Evolutionary conservation across 2,797 vertebrate species (phyloP), one percentile per base, ranked within the genome.

Genomic region (Danio kyathit): DNA sequence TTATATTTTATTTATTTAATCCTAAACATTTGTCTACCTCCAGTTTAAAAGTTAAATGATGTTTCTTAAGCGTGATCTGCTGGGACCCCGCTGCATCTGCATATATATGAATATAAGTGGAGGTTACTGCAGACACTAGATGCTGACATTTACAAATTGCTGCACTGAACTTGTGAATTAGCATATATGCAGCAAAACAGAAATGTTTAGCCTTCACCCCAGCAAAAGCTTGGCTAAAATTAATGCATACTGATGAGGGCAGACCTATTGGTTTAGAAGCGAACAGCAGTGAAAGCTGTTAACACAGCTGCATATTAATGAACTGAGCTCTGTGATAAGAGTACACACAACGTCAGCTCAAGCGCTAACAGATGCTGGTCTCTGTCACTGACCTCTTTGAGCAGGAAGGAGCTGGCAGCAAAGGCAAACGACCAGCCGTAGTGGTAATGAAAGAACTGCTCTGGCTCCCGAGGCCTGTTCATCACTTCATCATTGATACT

Each of bases 381-480:
- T 70, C n/a, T 80, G 60, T 44, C 43, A 44, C 87, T 82, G 74
- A 95, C 94, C 95, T 95, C 94, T 90, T 94, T 95, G 40, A 95
- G 94, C n/a, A 95, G 90, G 86, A 95, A 95, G 75, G 94, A 95
- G 75, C 93, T 94, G 46, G 94, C 94, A 0, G 95, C 94, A 21
- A 95, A 95, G 85, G 94, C 93, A 16, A 95, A 95, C 5, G 95
- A 95, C 95, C 95, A 95, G 51, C 95, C 94, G 0, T 95, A 95
- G 69, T 90, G 92, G 56, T 95, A 95, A 66, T 93, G 91, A 76
- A 95, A 95, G 63, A 94, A 95, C 82, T 91, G 91, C 88, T 95
- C 94, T 0, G 94, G 92, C 83, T 93, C 93, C 77, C 92, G 91
- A 29, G 94, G 94, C 19, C 94, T 88, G 89, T 94, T 95, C 93